These are phyloP conservation scores for Dermochelys coriacea DNA, from an alignment of 2,797 vertebrate species.

Conservation along the genomic window DNA sequence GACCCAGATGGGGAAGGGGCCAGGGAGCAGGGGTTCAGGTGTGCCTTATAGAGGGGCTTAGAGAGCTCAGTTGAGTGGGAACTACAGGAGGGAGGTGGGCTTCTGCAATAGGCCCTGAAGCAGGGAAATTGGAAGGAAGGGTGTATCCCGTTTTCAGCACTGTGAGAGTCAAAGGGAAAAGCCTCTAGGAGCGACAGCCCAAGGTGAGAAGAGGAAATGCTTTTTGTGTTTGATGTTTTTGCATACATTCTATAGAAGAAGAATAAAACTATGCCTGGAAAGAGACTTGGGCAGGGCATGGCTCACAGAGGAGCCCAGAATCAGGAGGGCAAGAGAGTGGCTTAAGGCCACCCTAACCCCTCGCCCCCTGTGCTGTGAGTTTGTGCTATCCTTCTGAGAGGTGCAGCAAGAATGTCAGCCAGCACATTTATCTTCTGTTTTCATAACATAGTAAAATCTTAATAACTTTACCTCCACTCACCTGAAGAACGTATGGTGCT, in stretches of 20 bases:
- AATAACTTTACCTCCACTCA: slow-evolving; percentile 51
- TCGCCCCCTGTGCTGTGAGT: background rate
- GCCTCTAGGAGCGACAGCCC: background rate
- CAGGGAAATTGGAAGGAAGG: background rate
- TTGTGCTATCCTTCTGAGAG: background rate
- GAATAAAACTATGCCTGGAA: background rate
- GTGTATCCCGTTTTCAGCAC: background rate
- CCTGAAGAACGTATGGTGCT: slow-evolving; percentile 92
- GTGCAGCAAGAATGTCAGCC: background rate
- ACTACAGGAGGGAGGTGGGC: background rate
- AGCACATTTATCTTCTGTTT: background rate
- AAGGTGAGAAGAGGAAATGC: background rate
- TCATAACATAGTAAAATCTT: background rate
- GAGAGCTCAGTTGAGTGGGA: background rate
- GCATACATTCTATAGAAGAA: background rate
- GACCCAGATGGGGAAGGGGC: background rate
- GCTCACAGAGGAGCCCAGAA: background rate
- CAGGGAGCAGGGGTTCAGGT: background rate
- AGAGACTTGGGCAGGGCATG: background rate
- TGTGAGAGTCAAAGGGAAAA: background rate
- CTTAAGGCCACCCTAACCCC: background rate
- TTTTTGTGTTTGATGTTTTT: background rate
- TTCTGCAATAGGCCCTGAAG: background rate
- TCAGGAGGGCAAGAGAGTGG: fast-evolving
- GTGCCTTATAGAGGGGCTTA: background rate